Base-by-base conservation (phyloP, 64 coral and sea anemone species). In the Cladopsammia gracilis region DNA sequence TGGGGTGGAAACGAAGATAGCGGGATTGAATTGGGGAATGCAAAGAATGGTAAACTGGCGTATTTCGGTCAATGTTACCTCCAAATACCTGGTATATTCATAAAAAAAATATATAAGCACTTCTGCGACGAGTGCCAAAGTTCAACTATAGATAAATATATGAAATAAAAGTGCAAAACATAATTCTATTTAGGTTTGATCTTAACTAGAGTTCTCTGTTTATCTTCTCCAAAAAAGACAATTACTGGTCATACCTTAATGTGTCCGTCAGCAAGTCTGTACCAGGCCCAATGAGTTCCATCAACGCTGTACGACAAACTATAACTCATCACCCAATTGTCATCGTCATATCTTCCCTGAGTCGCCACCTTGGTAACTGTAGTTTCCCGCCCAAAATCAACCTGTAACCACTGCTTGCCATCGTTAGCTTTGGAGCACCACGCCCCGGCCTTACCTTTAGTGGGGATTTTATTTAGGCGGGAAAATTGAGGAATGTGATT, bases 51-150 rank as follows among this genome's bases (percentile, higher is more conserved):
- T 73, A 47, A 61, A 89, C 87, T 14, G 56, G 34, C 24, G 87
- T 89, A n/a, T 89, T 58, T 7, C 71, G 46, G 87, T 89, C 72
- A 25, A 48, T 89, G 70, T 89, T 89, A 58, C 87, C 87, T 49
- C 20, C 65, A 59, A 89, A 64, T 14, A 76, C 73, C 87, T 89
- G 73, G 6, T 3, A 49, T 49, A 70, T 14, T 42, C 1, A 3
- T 48, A 49, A 49, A 7, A 56, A 56, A 56, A 12, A n/a, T n/a
- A n/a, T n/a, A n/a, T n/a, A n/a, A n/a, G n/a, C n/a, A n/a, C 11
- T 54, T 54, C 52, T 7, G 11, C 6, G 6, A 54, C 6, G 11
- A 54, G 52, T 6, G 6, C 11, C 52, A 53, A 5, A 6, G 6
- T 54, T 7, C 11, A 54, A 11, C 52, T 54, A 11, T 7, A 11